Evolutionary conservation across 2,113 vertebrate species (phyloP), one percentile per base, ranked within the genome.

Genomic region (Caranx melampygus): DNA sequence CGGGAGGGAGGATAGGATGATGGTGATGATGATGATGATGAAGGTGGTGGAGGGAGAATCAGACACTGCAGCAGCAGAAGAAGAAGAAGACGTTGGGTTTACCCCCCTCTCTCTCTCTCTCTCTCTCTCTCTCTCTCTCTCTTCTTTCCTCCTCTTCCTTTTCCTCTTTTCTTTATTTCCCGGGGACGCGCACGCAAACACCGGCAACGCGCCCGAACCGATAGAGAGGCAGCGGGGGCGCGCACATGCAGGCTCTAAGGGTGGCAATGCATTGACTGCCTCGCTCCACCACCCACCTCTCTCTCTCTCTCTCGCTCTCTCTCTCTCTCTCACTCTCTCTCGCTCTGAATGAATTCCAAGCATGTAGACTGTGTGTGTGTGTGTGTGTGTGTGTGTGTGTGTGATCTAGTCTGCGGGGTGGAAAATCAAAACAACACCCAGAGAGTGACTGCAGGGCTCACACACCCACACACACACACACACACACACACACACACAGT

Each of bases 51-150:
- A 84, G 80, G 69, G 72, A 86, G 72, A 89, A 66, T 84, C 63
- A 89, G 87, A 91, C 90, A 91, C 90, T 89, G 87, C 86, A 91
- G 84, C 74, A 90, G 85, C 0, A 73, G 78, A 14, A 51, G 78
- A 58, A 59, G 78, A 70, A 67, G 74, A 74, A 45, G 79, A 82
- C 51, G 54, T 58, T 44, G 18, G 81, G 59, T 82, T 76, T 77
- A 80, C 70, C 81, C 84, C 72, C 14, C 52, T 49, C 31, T 71
- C 55, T 69, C 73, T 31, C 33, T 59, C 52, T 52, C 45, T 69
- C 35, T 59, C 74, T 74, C 31, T 58, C 51, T 31, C 52, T 16
- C 66, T 66, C 26, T 47, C 52, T 47, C 37, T 55, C 5, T 21
- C n/a, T 21, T 21, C 2, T 7, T 15, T 69, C 44, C 51, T 51